Percentiles rank a stretch among this genome's conserved stretches.
These are phyloP conservation scores for Schlechtendalia chinensis DNA, from an alignment of 1,140 invertebrate species.

Conservation along the genomic window DNA sequence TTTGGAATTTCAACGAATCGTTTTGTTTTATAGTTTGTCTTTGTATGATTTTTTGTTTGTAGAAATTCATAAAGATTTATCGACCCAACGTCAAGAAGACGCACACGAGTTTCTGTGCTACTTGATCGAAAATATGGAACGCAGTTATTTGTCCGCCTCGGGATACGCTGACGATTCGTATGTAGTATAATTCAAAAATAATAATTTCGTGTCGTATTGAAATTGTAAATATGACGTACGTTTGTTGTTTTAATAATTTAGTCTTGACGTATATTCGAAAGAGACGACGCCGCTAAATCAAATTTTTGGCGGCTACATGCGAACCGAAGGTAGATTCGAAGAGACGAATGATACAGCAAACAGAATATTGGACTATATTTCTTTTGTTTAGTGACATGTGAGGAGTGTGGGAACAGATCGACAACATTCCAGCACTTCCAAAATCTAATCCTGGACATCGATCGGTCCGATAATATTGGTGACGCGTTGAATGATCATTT, in stretches of 20 bases:
- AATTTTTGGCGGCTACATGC: slow-evolving; percentile 91
- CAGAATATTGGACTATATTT: not conserved
- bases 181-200: not conserved
- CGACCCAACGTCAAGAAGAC: slow-evolving; percentile 91
- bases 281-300: slow-evolving; percentile 93
- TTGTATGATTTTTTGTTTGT: too few relatives aligned
- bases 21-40: not conserved
- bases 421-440: slow-evolving; percentile 88
- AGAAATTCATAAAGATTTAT: slow-evolving; percentile 85
- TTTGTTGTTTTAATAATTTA: too few relatives aligned
- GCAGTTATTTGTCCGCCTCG: slow-evolving; percentile 71
- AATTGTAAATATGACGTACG: too few relatives aligned
- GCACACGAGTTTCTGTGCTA: slow-evolving; percentile 93
- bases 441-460: slow-evolving; percentile 89
- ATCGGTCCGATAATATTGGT: slow-evolving; percentile 75
- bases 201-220: too few relatives aligned
- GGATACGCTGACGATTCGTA: slow-evolving; percentile 5
- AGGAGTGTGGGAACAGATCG: slow-evolving; percentile 77
- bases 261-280: too few relatives aligned
- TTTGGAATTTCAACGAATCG: not conserved
- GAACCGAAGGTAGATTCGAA: slow-evolving; percentile 81
- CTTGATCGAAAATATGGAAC: too few relatives aligned
- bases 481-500: too few relatives aligned
- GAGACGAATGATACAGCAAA: too few relatives aligned
- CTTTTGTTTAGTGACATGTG: slow-evolving; percentile 69